Evolutionary conservation across 2,888 invertebrate species (phyloP).

Genomic region (Macrosoma leucophasiata): DNA sequence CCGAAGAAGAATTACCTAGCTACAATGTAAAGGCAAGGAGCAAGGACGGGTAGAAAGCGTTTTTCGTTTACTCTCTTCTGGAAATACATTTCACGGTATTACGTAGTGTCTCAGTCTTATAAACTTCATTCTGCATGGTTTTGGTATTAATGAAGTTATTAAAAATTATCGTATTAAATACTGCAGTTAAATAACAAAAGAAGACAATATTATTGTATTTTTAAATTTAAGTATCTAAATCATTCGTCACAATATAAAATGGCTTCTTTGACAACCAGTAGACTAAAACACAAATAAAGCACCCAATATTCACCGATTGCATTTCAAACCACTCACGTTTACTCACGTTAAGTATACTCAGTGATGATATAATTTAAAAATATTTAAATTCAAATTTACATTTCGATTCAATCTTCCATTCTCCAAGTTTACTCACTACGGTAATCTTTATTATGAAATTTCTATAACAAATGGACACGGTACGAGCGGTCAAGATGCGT

Average conservation of each 20-base stretch:
- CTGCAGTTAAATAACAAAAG: too few species aligned
- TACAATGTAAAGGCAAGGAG: conserved; percentile 73
- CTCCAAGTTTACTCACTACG: conserved; percentile 39
- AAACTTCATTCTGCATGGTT: conserved; percentile 57
- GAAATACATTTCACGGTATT: conserved; percentile 66
- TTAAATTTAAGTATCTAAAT: too few species aligned
- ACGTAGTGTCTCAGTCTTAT: conserved; percentile 73
- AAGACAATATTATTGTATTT: too few species aligned
- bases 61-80: conserved; percentile 65
- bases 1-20: conserved; percentile 59
- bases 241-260: conserved; percentile 42
- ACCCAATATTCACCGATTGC: conserved; percentile 61
- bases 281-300: conserved; percentile 63
- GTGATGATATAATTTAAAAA: conserved; percentile 20
- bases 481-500: conserved; percentile 38
- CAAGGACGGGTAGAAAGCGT: conserved; percentile 74
- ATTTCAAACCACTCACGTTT: conserved; percentile 30
- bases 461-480: conserved; percentile 56
- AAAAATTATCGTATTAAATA: conserved; percentile 21
- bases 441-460: conserved; percentile 43
- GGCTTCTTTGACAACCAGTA: conserved; percentile 47
- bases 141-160: conserved; percentile 32
- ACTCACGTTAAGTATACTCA: conserved; percentile 19
- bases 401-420: conserved; percentile 40
- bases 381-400: conserved; percentile 28